These are phyloP conservation scores for Conus canariensis DNA, from an alignment of 2,888 invertebrate species.

Conservation along the genomic window DNA sequence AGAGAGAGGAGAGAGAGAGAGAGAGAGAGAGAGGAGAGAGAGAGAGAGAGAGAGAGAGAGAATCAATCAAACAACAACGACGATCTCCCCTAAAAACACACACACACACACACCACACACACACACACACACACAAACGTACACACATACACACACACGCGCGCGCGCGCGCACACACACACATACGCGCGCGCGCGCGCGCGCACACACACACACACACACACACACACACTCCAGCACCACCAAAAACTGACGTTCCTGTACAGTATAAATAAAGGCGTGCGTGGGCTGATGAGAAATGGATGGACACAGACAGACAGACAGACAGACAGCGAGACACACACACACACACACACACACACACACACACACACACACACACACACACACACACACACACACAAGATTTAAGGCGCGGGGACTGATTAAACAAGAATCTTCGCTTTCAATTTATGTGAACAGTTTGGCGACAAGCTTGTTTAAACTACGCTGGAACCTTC, in stretches of 20 bases:
- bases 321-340: neutral
- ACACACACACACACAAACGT: neutral
- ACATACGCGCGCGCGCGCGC: neutral
- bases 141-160: neutral
- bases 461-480: too few species aligned
- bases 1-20: too few species aligned
- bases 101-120: neutral
- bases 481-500: too few species aligned
- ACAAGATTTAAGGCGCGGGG: neutral
- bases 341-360: conserved; percentile 34
- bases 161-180: neutral
- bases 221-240: neutral
- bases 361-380: conserved; percentile 28
- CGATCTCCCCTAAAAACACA: too few species aligned
- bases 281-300: too few species aligned
- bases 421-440: too few species aligned
- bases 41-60: conserved; percentile 30
- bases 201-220: neutral
- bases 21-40: neutral
- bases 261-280: too few species aligned
- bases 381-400: conserved; percentile 18
- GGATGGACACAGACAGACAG: neutral
- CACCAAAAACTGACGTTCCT: too few species aligned
- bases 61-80: neutral
- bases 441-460: too few species aligned